Base-by-base conservation (phyloP, 2,888 invertebrate genomes). In the Leistus spinibarbis region DNA sequence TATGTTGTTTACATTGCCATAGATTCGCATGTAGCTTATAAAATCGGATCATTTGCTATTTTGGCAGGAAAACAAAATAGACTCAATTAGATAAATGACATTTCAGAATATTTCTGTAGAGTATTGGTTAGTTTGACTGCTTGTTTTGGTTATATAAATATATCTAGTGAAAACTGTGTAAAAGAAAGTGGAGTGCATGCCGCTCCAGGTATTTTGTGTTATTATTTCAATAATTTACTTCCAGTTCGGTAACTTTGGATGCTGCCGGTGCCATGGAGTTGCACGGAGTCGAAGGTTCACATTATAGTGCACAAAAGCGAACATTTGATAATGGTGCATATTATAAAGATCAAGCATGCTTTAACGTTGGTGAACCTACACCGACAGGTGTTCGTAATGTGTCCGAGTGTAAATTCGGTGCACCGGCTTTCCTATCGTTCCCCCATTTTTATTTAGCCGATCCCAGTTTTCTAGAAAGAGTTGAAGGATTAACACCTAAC, bases 381-480 rank as follows among this genome's bases (percentile, higher is more conserved):
- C 86, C 86, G 0, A 85, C 85, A 23, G 95, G 95, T 4, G 89
- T 91, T 0, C 87, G 94, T 7, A 91, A 94, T 82, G 91, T 95
- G 79, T 92, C 93, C 0, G 83, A 84, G 24, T 95, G 95, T 81
- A 91, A 92, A 77, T 91, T 88, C 84, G 92, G 92, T 68, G 94
- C 95, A n/a, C 96, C 96, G 0, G 93, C 92, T 13, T 93, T 92
- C 84, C 89, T 95, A 22, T 92, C 94, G 0, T 90, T 91, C 80
- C 96, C 96, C 0, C 95, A 96, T 84, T 95, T 95, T 86, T 90
- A 92, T 79, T 83, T 92, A 80, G 90, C 92, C 0, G 93, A 95
- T 84, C 87, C 89, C 0, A 86, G 86, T 77, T 95, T 94, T 81
- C 81, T 87, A 9, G 81, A 88, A 73, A 88, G 88, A 54, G 87